Evolutionary conservation across 2,888 invertebrate genomes (phyloP).

Genomic region (Drosophila percnosoma): DNA sequence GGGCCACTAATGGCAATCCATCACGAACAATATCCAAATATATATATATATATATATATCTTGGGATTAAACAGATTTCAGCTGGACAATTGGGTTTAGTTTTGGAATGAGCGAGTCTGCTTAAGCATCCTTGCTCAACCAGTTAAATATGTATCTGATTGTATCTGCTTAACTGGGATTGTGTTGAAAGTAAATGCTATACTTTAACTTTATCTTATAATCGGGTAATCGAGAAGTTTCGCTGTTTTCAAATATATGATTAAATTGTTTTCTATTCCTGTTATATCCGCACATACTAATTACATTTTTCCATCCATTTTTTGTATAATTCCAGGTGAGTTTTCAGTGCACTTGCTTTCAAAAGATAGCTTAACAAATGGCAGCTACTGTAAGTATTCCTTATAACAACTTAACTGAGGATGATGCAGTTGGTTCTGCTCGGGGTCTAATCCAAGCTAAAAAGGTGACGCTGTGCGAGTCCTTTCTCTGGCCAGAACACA

Average conservation of each 20-base stretch:
- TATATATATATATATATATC: slow-evolving; percentile 1
- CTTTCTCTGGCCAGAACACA: background rate
- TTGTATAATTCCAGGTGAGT: slow-evolving; percentile 68
- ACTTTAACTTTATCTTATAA: background rate
- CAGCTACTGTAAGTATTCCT: slow-evolving; percentile 69
- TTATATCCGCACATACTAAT: slow-evolving; percentile 29
- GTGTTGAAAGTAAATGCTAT: background rate
- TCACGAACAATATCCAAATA: slow-evolving; percentile 21
- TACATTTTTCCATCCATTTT: background rate
- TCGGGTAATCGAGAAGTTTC: background rate
- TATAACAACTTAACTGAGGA: slow-evolving; percentile 14
- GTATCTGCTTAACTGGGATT: background rate
- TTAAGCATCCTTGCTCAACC: background rate
- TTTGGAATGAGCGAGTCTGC: slow-evolving; percentile 3
- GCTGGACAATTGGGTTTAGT: slow-evolving; percentile 26
- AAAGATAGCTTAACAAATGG: slow-evolving; percentile 29
- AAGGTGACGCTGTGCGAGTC: slow-evolving; percentile 7
- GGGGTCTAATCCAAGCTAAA: slow-evolving; percentile 7
- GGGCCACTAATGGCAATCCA: slow-evolving; percentile 26
- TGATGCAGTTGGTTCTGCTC: slow-evolving; percentile 18
- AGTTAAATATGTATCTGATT: background rate
- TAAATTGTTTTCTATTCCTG: background rate
- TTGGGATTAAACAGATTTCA: slow-evolving; percentile 29
- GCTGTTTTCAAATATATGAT: background rate
- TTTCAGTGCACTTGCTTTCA: slow-evolving; percentile 22